phyloP scores from a whole-genome alignment of 2,888 invertebrate genomes.

The Protophormia terraenovae region DNA sequence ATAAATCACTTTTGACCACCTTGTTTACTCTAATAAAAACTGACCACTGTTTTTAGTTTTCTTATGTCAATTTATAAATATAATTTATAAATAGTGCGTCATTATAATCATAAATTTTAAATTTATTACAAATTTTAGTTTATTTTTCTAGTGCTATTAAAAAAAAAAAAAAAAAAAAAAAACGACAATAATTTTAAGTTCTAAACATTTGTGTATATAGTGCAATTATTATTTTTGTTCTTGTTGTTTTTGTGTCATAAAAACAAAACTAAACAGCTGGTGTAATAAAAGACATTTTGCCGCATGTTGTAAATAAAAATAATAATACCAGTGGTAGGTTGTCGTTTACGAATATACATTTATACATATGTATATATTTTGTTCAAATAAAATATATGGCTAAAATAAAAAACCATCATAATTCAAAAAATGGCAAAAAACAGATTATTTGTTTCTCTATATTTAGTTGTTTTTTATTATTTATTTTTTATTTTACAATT shows the following conservation, averaged over 20 bases:
- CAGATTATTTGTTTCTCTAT: background rate
- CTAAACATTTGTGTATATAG: background rate
- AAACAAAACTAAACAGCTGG: slow-evolving; percentile 59
- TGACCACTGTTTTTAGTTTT: background rate
- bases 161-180: background rate
- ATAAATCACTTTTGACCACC: background rate
- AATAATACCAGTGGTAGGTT: slow-evolving; percentile 27
- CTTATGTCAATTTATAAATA: background rate
- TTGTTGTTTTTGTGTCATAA: slow-evolving; percentile 69
- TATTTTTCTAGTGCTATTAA: slow-evolving; percentile 58
- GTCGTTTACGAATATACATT: background rate
- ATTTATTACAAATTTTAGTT: slow-evolving; percentile 70
- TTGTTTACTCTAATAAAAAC: background rate
- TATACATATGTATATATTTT: background rate
- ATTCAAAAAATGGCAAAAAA: background rate
- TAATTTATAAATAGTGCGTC: slow-evolving; percentile 2
- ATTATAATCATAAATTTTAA: slow-evolving; percentile 37
- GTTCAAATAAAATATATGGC: background rate
- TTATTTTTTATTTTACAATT: background rate
- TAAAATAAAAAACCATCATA: background rate
- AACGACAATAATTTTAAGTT: background rate
- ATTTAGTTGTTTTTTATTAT: background rate
- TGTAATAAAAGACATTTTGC: slow-evolving; percentile 78
- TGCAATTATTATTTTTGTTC: slow-evolving; percentile 53
- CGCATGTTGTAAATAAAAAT: slow-evolving; percentile 75